These are phyloP conservation scores for Electrona antarctica DNA, from an alignment of 2,113 vertebrate species.

Conservation along the genomic window DNA sequence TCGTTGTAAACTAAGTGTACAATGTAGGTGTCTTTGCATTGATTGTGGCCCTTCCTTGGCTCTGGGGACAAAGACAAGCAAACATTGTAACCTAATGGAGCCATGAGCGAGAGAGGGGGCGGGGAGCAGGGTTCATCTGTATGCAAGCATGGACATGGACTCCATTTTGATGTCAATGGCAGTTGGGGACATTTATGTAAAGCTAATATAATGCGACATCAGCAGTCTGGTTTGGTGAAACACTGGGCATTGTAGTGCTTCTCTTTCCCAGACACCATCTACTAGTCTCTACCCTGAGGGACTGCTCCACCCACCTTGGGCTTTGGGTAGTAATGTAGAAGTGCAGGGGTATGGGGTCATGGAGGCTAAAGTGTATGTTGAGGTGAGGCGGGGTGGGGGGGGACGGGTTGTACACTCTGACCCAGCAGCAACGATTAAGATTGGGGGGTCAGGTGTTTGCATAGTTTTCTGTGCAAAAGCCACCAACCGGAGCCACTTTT, in stretches of 20 bases:
- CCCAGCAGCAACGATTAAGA: constrained; percentile 79
- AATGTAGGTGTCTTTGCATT: constrained; percentile 74
- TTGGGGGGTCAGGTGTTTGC: constrained; percentile 82
- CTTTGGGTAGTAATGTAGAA: neutral
- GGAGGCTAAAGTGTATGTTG: constrained; percentile 38
- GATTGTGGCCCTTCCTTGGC: constrained; percentile 80
- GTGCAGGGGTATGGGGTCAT: neutral
- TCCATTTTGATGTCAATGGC: constrained; percentile 72
- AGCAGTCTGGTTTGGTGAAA: constrained; percentile 40
- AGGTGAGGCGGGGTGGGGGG: constrained; percentile 6
- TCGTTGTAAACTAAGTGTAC: constrained; percentile 73
- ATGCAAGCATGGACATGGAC: constrained; percentile 62
- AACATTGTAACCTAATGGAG: constrained; percentile 68
- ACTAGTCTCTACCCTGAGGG: constrained; percentile 53
- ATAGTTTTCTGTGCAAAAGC: constrained; percentile 84
- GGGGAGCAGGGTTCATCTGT: constrained; percentile 23
- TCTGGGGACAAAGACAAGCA: constrained; percentile 73
- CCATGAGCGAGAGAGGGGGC: constrained; percentile 33
- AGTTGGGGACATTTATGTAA: constrained; percentile 68
- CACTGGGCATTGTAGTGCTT: constrained; percentile 55
- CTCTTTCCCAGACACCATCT: constrained; percentile 52
- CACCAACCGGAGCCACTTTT: constrained; percentile 75
- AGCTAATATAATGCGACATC: constrained; percentile 46
- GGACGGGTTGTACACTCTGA: constrained; percentile 76
- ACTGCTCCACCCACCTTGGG: constrained; percentile 26